Base-by-base conservation (phyloP, 2,113 vertebrate genomes). In the Trematocara nigrifrons region DNA sequence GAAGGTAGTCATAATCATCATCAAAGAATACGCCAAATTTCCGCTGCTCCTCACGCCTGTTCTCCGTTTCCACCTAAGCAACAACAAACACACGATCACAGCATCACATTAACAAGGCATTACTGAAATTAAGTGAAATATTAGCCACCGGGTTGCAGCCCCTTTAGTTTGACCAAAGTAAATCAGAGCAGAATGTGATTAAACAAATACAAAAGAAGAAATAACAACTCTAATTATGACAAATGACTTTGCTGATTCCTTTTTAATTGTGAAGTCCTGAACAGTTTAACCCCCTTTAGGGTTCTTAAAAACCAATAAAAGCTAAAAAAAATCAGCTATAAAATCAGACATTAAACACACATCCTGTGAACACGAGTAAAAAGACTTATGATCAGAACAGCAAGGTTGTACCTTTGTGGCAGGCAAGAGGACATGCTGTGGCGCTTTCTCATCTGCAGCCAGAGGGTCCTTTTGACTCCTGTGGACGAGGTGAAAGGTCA, bases 401-500 rank as follows among this genome's bases (percentile, higher is more conserved):
- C 10, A 38, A 61, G 29, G 13, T 10, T 20, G n/a, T n/a, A 97
- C 96, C 94, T 94, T 96, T 5, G 22, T 5, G 47, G 97, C 86
- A 2, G 97, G 97, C 83, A 99, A 89, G 18, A 99, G 96, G 88
- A 99, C 98, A 78, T 98, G 97, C 83, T 99, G 99, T 1, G 99
- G 99, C 0, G 98, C 98, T 5, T 95, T 98, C 80, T 99, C 97
- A 80, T 99, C 99, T 3, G 98, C 98, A 6, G 96, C 97, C 85
- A 99, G 95, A 0, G 98, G 99, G 85, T 99, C 99, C 79, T 96
- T 97, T 92, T 99, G 99, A 95, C 99, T 99, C 87, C 98, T 96
- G 95, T 99, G 98, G 66, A 99, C 98, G 10, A 99, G 96, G 84
- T 99, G 98, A 91, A 99, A 99, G 7, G 98, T 98, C 51, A 99